Percentiles rank a stretch among this genome's conserved stretches.
Evolutionary conservation across 2,888 invertebrate genomes (phyloP).

Genomic region (Temnothorax rugatulus): DNA sequence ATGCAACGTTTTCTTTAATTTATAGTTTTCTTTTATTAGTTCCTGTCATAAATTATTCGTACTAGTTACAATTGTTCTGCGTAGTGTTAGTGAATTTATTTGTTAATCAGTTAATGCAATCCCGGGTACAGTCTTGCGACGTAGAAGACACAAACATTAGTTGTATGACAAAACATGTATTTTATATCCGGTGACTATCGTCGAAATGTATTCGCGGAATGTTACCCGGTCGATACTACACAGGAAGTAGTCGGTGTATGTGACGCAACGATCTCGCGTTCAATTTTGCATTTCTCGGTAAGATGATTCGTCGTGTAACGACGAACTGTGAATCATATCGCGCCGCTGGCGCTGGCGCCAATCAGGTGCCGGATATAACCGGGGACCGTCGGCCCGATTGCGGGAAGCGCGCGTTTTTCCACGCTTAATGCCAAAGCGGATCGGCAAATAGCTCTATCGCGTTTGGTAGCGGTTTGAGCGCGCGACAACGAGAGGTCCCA

Average conservation of each 20-base stretch:
- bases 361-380: constrained; percentile 53
- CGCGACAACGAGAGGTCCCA: constrained; percentile 56
- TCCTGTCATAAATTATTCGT: background rate
- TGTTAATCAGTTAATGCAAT: no score
- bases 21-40: background rate
- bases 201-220: constrained; percentile 54
- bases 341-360: constrained; percentile 67
- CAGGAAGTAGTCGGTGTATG: constrained; percentile 50
- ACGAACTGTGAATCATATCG: constrained; percentile 64
- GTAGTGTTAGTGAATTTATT: background rate
- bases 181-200: background rate
- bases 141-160: background rate
- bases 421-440: background rate
- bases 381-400: constrained; percentile 9
- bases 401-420: constrained; percentile 21
- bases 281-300: constrained; percentile 74
- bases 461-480: constrained; percentile 38
- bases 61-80: background rate
- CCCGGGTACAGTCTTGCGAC: background rate
- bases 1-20: background rate
- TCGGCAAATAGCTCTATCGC: constrained; percentile 6
- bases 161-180: background rate
- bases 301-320: constrained; percentile 69
- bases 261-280: constrained; percentile 68
- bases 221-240: constrained; percentile 31